phyloP scores from a whole-genome alignment of 2,888 invertebrate species.

The Xestobium rufovillosum region DNA sequence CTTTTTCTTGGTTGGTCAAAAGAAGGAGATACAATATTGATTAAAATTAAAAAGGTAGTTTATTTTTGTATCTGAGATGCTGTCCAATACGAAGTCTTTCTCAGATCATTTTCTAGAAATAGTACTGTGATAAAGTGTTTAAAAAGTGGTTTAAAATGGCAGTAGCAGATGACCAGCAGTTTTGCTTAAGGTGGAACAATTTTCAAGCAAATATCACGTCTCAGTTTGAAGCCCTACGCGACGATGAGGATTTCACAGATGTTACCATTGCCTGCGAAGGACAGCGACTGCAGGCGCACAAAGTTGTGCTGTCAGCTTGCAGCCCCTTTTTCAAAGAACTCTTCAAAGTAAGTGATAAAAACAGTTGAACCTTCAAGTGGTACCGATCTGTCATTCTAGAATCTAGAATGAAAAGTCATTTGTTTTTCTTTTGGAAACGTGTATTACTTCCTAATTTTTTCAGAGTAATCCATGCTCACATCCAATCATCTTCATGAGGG shows the following conservation, averaged over 20 bases:
- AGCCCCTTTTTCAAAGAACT: constrained; percentile 83
- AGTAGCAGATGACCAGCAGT: constrained; percentile 68
- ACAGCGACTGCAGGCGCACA: constrained; percentile 75
- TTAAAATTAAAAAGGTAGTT: constrained; percentile 40
- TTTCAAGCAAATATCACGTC: constrained; percentile 81
- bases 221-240: constrained; percentile 76
- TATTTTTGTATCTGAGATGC: constrained; percentile 32
- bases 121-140: constrained; percentile 17
- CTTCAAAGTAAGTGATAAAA: constrained; percentile 74
- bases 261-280: constrained; percentile 83
- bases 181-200: constrained; percentile 86
- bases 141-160: constrained; percentile 28
- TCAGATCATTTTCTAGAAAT: constrained; percentile 15
- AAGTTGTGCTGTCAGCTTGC: constrained; percentile 78
- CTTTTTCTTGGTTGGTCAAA: constrained; percentile 43
- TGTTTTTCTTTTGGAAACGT: constrained; percentile 10
- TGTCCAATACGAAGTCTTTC: constrained; percentile 9
- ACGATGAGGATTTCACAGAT: constrained; percentile 83
- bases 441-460: constrained; percentile 40
- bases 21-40: constrained; percentile 40
- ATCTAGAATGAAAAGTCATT: not conserved
- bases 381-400: too few species aligned
- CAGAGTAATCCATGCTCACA: constrained; percentile 80
- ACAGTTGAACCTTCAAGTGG: too few species aligned
- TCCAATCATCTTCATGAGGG: constrained; percentile 78